Evolutionary conservation across 2,888 invertebrate species (phyloP).

Genomic region (Lasioglossum malachurum): DNA sequence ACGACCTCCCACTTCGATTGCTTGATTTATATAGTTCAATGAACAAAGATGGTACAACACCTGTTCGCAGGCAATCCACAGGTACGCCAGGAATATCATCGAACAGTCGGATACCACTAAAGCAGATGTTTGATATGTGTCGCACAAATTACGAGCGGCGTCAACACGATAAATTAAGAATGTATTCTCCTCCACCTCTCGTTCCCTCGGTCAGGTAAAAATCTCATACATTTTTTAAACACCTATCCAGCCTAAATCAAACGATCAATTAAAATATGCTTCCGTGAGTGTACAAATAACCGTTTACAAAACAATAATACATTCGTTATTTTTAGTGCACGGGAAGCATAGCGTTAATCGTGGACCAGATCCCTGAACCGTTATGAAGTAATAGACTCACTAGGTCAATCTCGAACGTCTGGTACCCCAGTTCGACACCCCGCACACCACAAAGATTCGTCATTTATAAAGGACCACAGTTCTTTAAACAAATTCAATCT

Average conservation of each 20-base stretch:
- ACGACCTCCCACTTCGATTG: not conserved
- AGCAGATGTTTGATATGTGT: not conserved
- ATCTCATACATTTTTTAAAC: not conserved
- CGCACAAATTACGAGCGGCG: not conserved
- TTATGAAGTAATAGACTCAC: not conserved
- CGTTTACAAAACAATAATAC: not conserved
- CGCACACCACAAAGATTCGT: not conserved
- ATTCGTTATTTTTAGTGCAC: not conserved
- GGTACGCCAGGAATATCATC: not conserved
- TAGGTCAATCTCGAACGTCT: not conserved
- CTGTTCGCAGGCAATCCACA: not conserved
- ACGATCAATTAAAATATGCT: not conserved
- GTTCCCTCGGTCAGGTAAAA: not conserved
- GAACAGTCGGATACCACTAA: not conserved
- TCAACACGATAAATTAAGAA: conserved; percentile 1
- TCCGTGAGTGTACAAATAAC: not conserved
- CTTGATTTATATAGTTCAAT: not conserved
- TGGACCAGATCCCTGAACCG: not conserved
- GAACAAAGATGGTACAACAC: not conserved
- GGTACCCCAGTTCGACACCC: not conserved
- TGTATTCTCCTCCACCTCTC: not conserved
- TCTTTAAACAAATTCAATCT: not conserved
- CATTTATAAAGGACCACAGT: not conserved
- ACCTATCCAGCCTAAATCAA: not conserved
- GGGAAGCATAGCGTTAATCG: not conserved